Evolutionary conservation across 2,888 invertebrate species (phyloP).

Genomic region (Leptarthrus brevirostris): DNA sequence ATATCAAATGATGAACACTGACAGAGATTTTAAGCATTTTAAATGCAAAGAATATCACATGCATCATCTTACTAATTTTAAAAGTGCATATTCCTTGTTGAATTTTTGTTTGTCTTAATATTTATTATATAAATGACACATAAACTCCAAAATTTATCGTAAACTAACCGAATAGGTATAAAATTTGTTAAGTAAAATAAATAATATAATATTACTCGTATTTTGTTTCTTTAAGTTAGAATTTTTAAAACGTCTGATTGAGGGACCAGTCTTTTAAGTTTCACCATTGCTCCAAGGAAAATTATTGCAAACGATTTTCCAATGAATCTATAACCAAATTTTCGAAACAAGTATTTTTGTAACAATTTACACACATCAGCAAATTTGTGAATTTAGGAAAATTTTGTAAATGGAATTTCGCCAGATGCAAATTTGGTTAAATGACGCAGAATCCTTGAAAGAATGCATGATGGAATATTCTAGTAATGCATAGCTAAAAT

Average conservation of each 20-base stretch:
- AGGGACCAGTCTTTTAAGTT: conserved; percentile 69
- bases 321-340: conserved; percentile 12
- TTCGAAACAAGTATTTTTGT: conserved; percentile 37
- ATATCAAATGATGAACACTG: no score
- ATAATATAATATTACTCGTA: conserved; percentile 23
- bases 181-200: conserved; percentile 26
- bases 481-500: no score
- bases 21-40: no score
- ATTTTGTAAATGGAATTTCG: conserved; percentile 21
- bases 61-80: no score
- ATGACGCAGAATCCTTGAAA: background rate
- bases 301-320: background rate
- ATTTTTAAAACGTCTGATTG: conserved; percentile 68
- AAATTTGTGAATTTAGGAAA: conserved; percentile 7
- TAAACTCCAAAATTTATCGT: conserved; percentile 2
- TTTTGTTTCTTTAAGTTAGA: conserved; percentile 58
- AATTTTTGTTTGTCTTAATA: conserved; percentile 30
- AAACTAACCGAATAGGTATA: conserved; percentile 7
- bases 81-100: conserved; percentile 10
- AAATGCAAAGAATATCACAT: no score
- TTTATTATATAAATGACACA: background rate
- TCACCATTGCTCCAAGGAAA: conserved; percentile 65
- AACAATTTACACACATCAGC: conserved; percentile 28
- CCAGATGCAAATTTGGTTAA: conserved; percentile 2
- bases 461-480: no score